Evolutionary conservation across 2,113 vertebrate genomes (phyloP), one percentile per base, ranked within the genome.

Genomic region (Reinhardtius hippoglossoides): DNA sequence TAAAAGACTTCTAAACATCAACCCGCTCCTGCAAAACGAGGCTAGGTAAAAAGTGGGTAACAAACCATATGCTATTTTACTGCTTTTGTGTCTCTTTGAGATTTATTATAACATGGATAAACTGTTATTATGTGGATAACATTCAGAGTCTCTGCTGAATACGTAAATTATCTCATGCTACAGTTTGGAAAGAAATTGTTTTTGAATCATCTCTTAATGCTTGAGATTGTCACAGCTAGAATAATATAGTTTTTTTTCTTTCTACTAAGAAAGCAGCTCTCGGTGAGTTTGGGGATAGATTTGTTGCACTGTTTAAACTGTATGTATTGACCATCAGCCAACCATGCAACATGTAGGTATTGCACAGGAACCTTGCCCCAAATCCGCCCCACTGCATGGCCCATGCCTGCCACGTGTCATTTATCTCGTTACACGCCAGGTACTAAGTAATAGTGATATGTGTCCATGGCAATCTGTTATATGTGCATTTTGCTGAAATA

Each of bases 1-100:
- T 78, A 61, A 60, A 86, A 81, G 67, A 66, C 73, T 77, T 73
- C 10, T 23, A 52, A 85, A 85, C 70, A 73, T 69, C 57, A 63
- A 71, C 52, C 67, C 60, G 71, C 70, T 65, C 27, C 14, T n/a
- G 31, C 31, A 80, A 71, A 72, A 64, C 35, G 8, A 52, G 81
- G 42, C 18, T 31, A 64, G 57, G 72, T 82, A 40, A 71, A 27
- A 52, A 65, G 54, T 46, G 26, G 67, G n/a, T 15, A 61, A 63
- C 40, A 74, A 50, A 52, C 31, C 80, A 66, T 77, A 72, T 80
- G 73, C 40, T 54, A 9, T 76, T 70, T 80, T 37, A 70, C 16
- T 71, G 59, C 50, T 64, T 75, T 69, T 68, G 44, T 67, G 26
- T 54, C 3, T 86, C 8, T 52, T 23, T 74, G 37, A 63, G 16